Conservation (phyloP, 2,113 vertebrate genomes). For the Pollimyrus isidori region DNA sequence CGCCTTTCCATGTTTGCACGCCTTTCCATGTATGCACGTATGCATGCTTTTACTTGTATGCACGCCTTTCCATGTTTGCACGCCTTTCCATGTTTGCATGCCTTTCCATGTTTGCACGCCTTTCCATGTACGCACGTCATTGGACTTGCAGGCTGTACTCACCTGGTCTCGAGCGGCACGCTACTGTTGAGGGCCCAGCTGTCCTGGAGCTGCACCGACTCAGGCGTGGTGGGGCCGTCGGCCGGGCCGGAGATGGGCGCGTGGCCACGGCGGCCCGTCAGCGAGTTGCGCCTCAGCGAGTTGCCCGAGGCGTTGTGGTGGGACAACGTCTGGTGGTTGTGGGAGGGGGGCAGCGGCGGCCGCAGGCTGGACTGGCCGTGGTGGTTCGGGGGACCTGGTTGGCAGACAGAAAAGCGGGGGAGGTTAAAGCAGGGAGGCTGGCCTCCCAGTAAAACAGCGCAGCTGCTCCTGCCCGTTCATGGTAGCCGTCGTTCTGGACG, state of each 20-base stretch:
- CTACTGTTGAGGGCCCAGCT: constrained; percentile 89
- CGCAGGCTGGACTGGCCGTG: constrained; percentile 76
- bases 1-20: not conserved
- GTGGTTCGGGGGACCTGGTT: constrained; percentile 71
- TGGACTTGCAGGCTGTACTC: not conserved
- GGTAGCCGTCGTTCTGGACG: not conserved
- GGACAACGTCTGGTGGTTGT: constrained; percentile 73
- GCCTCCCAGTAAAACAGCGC: not conserved
- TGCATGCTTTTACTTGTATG: not conserved
- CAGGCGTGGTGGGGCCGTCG: constrained; percentile 76
- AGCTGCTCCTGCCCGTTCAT: not conserved
- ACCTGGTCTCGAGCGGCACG: constrained; percentile 81
- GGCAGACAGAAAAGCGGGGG: constrained; percentile 16
- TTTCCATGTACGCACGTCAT: not conserved
- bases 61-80: no score
- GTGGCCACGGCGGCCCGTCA: constrained; percentile 72
- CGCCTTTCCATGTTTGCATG: not conserved
- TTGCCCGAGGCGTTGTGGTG: constrained; percentile 81
- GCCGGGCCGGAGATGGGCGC: constrained; percentile 58
- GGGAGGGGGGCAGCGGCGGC: constrained; percentile 67
- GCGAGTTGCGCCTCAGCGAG: constrained; percentile 76
- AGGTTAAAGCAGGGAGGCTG: not conserved
- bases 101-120: no score
- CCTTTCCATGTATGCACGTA: no score
- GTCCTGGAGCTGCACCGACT: constrained; percentile 83